Evolutionary conservation across 2,888 invertebrate species (phyloP).

Genomic region (Orchesellides sinensis): DNA sequence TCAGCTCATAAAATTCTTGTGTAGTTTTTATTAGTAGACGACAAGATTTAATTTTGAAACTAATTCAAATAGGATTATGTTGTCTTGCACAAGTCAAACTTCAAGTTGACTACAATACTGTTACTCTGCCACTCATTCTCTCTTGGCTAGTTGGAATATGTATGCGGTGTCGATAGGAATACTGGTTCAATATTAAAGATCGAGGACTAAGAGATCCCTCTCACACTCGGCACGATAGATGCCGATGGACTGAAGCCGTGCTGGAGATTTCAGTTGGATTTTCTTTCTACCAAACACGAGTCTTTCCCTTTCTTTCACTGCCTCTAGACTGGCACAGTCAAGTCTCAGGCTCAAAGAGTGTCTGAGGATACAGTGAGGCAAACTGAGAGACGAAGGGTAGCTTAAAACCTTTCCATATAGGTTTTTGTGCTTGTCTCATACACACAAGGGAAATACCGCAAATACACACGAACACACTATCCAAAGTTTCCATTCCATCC

Average conservation of each 20-base stretch:
- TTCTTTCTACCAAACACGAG: constrained; percentile 8
- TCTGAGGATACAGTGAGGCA: constrained; percentile 42
- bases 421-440: constrained; percentile 25
- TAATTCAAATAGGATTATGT: constrained; percentile 18
- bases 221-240: constrained; percentile 54
- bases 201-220: not conserved
- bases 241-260: constrained; percentile 51
- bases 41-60: constrained; percentile 14
- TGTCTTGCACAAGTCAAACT: constrained; percentile 6
- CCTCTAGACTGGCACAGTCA: not conserved
- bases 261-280: constrained; percentile 29
- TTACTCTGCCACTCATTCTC: no score
- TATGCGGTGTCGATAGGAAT: not conserved
- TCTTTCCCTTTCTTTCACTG: constrained; percentile 6
- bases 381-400: constrained; percentile 32
- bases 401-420: constrained; percentile 45
- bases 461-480: constrained; percentile 5
- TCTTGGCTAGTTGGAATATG: not conserved
- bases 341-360: constrained; percentile 42
- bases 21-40: not conserved
- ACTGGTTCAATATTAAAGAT: not conserved
- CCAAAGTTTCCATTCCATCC: not conserved
- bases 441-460: constrained; percentile 35
- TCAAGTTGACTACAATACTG: no score
- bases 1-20: not conserved